phyloP scores from a whole-genome alignment of 2,888 invertebrate genomes.

The Pseudoips prasinana region DNA sequence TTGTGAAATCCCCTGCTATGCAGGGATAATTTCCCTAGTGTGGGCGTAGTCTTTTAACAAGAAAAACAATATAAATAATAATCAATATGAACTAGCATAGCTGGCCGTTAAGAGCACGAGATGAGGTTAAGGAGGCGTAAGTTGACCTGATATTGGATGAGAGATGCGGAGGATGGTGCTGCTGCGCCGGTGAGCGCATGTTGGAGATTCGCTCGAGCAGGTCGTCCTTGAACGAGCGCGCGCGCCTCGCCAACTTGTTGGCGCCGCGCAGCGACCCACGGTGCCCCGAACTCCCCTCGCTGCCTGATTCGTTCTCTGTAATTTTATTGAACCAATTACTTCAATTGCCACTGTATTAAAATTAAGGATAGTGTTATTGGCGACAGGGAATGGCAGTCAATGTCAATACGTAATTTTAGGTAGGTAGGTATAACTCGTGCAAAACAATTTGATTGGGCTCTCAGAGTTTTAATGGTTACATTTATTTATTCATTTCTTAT shows the following conservation, averaged over 20 bases:
- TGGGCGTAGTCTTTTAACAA: too few relatives aligned
- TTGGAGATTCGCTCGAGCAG: slow-evolving; percentile 94
- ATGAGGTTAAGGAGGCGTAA: too few relatives aligned
- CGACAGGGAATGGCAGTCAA: background rate
- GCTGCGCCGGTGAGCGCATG: slow-evolving; percentile 90
- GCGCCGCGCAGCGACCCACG: slow-evolving; percentile 91
- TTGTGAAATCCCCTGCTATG: too few relatives aligned
- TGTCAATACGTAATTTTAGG: background rate
- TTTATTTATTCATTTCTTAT: too few relatives aligned
- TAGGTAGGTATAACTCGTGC: too few relatives aligned
- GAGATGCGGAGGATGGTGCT: slow-evolving; percentile 75
- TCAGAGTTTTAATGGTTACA: too few relatives aligned
- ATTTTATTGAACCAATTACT: slow-evolving; percentile 33
- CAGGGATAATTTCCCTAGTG: too few relatives aligned
- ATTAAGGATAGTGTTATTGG: slow-evolving; percentile 4
- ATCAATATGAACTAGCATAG: too few relatives aligned
- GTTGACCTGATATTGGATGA: slow-evolving; percentile 69
- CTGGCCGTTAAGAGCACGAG: too few relatives aligned
- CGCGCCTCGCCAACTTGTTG: slow-evolving; percentile 91
- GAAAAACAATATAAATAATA: too few relatives aligned
- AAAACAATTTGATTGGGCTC: too few relatives aligned
- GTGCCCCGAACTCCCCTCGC: slow-evolving; percentile 85
- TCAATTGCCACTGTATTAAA: slow-evolving; percentile 12
- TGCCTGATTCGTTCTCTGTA: slow-evolving; percentile 71
- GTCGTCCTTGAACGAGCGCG: slow-evolving; percentile 96